Evolutionary conservation across 1,140 invertebrate genomes (phyloP).

Genomic region (Drosophila ironensis): DNA sequence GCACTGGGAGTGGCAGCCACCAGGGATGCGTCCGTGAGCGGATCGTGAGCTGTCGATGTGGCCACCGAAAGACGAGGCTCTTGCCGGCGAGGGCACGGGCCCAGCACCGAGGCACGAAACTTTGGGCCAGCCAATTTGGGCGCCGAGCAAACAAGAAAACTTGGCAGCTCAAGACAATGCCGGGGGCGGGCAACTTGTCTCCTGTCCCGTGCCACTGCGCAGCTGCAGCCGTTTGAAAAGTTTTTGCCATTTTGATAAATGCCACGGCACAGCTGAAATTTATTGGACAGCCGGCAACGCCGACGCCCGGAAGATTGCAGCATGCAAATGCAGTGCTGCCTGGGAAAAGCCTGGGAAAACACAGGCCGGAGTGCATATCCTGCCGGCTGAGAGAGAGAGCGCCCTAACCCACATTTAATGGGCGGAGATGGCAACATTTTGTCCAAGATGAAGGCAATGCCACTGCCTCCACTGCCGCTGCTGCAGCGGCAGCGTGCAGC

Average conservation of each 20-base stretch:
- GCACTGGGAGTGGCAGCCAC: neutral
- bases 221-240: constrained; percentile 56
- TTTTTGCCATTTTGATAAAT: constrained; percentile 65
- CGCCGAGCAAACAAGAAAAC: constrained; percentile 32
- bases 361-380: constrained; percentile 14
- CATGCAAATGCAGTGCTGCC: constrained; percentile 33
- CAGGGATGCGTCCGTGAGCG: constrained; percentile 9
- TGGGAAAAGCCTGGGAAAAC: neutral
- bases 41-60: neutral
- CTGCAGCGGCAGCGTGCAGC: constrained; percentile 14
- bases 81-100: neutral
- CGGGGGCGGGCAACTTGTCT: constrained; percentile 32
- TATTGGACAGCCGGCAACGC: constrained; percentile 56
- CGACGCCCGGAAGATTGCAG: constrained; percentile 27
- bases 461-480: constrained; percentile 11
- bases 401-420: constrained; percentile 72
- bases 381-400: constrained; percentile 3
- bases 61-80: neutral
- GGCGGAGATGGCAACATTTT: constrained; percentile 40
- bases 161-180: constrained; percentile 11
- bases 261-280: constrained; percentile 55
- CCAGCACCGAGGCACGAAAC: constrained; percentile 1
- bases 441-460: constrained; percentile 38
- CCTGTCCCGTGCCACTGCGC: constrained; percentile 48
- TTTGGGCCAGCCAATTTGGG: constrained; percentile 37